phyloP scores from a whole-genome alignment of 2,113 vertebrate species.

The Phyllostomus discolor region DNA sequence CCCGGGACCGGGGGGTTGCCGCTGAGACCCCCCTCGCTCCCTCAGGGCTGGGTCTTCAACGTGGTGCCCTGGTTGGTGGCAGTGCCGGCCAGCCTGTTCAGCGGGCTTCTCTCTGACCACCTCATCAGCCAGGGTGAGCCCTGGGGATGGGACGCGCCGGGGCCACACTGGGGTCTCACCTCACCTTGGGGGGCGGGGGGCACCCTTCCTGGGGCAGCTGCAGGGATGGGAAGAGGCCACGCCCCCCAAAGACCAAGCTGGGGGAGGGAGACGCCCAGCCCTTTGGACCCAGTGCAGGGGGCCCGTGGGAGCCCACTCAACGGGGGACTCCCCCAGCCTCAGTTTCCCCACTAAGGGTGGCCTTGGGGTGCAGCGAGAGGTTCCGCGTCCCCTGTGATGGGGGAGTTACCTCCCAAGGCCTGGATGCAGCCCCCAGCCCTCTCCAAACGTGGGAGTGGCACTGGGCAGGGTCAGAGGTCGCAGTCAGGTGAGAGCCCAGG shows the following conservation, averaged over 20 bases:
- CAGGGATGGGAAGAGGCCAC: neutral
- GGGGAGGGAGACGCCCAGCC: neutral
- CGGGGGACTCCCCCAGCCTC: neutral
- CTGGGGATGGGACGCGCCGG: fast-evolving
- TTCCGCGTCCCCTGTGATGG: fast-evolving
- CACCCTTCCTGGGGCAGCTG: neutral
- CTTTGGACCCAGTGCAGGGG: too few relatives aligned
- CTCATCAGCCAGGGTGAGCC: constrained; percentile 90
- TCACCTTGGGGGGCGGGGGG: neutral
- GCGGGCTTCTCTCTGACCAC: constrained; percentile 92
- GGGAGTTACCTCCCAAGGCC: too few relatives aligned
- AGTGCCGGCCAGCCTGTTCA: constrained; percentile 90
- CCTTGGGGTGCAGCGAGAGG: neutral
- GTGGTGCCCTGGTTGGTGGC: constrained; percentile 96
- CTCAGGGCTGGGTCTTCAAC: constrained; percentile 97
- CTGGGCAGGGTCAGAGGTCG: fast-evolving
- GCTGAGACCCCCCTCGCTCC: neutral
- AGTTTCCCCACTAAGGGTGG: neutral
- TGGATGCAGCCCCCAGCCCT: neutral
- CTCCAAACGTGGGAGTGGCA: neutral
- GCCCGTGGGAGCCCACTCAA: neutral
- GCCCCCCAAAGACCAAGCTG: neutral
- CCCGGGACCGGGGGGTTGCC: too few relatives aligned
- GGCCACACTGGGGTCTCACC: neutral
- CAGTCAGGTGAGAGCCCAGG: neutral